Evolutionary conservation across 2,888 invertebrate species (phyloP).

Genomic region (Agonopterix subpropinquella): DNA sequence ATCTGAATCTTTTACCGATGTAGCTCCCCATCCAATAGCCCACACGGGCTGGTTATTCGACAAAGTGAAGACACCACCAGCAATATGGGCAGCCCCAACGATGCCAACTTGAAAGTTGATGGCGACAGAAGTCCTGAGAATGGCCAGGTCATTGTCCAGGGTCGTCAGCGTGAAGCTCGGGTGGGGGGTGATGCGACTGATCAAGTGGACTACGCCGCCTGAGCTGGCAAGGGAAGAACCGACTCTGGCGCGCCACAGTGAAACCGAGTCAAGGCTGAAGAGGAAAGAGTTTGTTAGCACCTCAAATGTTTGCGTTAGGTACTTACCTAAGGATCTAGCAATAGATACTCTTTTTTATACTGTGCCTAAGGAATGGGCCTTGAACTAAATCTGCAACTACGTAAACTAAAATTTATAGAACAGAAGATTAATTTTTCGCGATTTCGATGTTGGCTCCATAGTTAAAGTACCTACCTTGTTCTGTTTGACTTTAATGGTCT

Average conservation of each 20-base stretch:
- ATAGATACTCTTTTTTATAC: too few species aligned
- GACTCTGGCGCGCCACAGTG: slow-evolving; percentile 48
- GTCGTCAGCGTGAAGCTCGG: slow-evolving; percentile 30
- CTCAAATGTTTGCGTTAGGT: too few species aligned
- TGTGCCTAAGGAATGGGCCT: too few species aligned
- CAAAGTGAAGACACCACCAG: slow-evolving; percentile 34
- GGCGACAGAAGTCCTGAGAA: slow-evolving; percentile 33
- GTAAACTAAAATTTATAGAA: too few species aligned
- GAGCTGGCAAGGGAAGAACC: slow-evolving; percentile 37
- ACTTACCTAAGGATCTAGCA: too few species aligned
- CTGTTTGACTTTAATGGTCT: too few species aligned
- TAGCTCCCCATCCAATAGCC: slow-evolving; percentile 56
- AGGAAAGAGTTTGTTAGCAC: too few species aligned
- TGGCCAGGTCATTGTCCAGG: slow-evolving; percentile 38
- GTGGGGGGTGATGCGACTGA: slow-evolving; percentile 37
- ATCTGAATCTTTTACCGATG: slow-evolving; percentile 25
- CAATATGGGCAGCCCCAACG: slow-evolving; percentile 34
- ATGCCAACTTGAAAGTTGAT: slow-evolving; percentile 25
- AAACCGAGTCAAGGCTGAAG: slow-evolving; percentile 28
- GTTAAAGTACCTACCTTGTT: too few species aligned
- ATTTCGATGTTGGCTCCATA: too few species aligned
- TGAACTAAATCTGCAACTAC: too few species aligned
- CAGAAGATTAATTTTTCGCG: too few species aligned
- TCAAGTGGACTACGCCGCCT: slow-evolving; percentile 34
- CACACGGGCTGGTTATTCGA: slow-evolving; percentile 26